These are phyloP conservation scores for Morelia viridis DNA, from an alignment of 2,797 vertebrate species.

Conservation along the genomic window DNA sequence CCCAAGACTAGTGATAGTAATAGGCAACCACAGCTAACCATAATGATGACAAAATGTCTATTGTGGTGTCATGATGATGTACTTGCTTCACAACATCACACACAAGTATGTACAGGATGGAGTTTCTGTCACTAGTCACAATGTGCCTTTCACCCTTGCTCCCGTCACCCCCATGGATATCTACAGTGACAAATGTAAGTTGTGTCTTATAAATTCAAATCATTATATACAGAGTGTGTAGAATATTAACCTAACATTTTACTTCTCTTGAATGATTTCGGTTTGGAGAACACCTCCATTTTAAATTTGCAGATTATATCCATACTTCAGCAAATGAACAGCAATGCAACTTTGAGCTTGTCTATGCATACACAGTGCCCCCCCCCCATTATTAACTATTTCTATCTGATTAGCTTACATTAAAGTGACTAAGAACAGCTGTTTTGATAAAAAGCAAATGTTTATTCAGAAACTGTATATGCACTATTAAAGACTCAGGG, in stretches of 20 bases:
- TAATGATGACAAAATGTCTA: neutral
- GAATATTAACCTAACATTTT: neutral
- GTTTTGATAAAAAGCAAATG: slow-evolving; percentile 67
- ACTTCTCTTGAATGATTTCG: neutral
- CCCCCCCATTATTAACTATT: neutral
- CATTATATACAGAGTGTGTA: neutral
- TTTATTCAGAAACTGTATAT: slow-evolving; percentile 64
- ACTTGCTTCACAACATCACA: neutral
- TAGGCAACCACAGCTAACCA: neutral
- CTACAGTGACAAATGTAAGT: neutral
- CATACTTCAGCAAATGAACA: slow-evolving; percentile 33
- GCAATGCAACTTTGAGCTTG: slow-evolving; percentile 47
- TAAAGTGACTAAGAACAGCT: slow-evolving; percentile 36
- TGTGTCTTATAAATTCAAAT: neutral
- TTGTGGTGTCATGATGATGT: neutral
- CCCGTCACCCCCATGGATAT: too few relatives aligned
- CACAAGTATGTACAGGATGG: neutral
- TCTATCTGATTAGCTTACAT: slow-evolving; percentile 11
- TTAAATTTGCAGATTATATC: slow-evolving; percentile 10
- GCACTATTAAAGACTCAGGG: slow-evolving; percentile 66
- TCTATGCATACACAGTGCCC: neutral
- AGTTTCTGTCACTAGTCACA: neutral
- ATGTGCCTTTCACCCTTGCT: neutral
- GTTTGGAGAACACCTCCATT: slow-evolving; percentile 33
- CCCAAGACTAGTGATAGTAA: neutral